phyloP scores from a whole-genome alignment of 1,140 invertebrate species.

The Fopius arisanus region DNA sequence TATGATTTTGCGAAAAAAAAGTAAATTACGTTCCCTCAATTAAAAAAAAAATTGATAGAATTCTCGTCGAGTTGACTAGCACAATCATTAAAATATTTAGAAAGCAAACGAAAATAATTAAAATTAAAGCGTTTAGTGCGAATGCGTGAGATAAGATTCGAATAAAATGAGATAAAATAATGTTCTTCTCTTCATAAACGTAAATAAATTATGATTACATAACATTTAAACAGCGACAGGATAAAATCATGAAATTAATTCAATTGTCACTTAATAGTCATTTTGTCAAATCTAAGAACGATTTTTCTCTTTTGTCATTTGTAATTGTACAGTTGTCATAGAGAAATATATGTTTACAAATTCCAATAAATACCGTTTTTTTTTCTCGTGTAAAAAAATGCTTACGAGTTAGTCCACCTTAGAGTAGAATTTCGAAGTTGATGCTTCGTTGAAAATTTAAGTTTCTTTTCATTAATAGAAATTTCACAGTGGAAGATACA shows the following conservation, averaged over 20 bases:
- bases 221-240: not conserved
- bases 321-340: constrained; percentile 29
- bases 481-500: not conserved
- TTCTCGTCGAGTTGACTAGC: constrained; percentile 25
- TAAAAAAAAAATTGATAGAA: constrained; percentile 32
- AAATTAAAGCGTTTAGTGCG: constrained; percentile 23
- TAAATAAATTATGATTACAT: constrained; percentile 9
- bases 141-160: constrained; percentile 6
- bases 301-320: constrained; percentile 1
- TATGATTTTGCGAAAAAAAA: constrained; percentile 33
- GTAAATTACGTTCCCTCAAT: constrained; percentile 27
- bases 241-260: not conserved
- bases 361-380: constrained; percentile 27
- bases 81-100: constrained; percentile 25
- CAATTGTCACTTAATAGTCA: not conserved
- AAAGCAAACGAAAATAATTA: not conserved
- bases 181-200: not conserved
- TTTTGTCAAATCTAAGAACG: not conserved
- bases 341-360: constrained; percentile 31
- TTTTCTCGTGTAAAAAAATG: not conserved
- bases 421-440: not conserved
- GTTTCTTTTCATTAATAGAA: not conserved
- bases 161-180: not conserved
- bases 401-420: constrained; percentile 5
- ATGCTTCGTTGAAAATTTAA: not conserved